Percentiles rank a stretch among this genome's conserved stretches.
Evolutionary conservation across 1,140 invertebrate species (phyloP).

Genomic region (Orussus abietinus): DNA sequence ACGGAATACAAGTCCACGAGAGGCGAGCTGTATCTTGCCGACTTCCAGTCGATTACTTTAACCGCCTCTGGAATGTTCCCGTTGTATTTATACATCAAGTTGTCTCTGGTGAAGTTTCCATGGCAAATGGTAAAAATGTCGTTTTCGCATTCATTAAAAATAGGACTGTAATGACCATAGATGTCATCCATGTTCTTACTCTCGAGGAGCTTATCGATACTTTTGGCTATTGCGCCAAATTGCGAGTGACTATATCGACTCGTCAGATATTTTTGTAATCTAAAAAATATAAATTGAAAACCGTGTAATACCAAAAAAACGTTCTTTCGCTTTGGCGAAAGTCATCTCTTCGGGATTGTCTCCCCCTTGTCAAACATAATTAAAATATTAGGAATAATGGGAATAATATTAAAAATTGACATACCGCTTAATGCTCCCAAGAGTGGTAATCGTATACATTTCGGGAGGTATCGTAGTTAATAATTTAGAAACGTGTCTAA

Average conservation of each 20-base stretch:
- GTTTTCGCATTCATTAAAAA: slow-evolving; percentile 2
- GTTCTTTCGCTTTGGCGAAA: no score
- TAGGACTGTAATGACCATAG: not conserved
- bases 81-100: slow-evolving; percentile 36
- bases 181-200: no score
- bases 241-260: slow-evolving; percentile 12
- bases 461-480: slow-evolving; percentile 28
- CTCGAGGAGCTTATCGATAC: slow-evolving; percentile 11
- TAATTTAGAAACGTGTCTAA: slow-evolving; percentile 35
- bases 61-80: slow-evolving; percentile 29
- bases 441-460: slow-evolving; percentile 12
- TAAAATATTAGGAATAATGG: slow-evolving; percentile 1
- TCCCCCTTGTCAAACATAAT: not conserved
- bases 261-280: slow-evolving; percentile 3
- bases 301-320: not conserved
- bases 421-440: slow-evolving; percentile 1
- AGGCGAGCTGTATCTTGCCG: slow-evolving; percentile 28
- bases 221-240: slow-evolving; percentile 1
- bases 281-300: not conserved
- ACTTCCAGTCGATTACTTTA: slow-evolving; percentile 37
- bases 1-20: slow-evolving; percentile 37
- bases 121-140: slow-evolving; percentile 35
- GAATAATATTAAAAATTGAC: slow-evolving; percentile 16
- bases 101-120: slow-evolving; percentile 33
- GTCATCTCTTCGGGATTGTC: not conserved